Percentiles rank a stretch among this genome's conserved stretches.
Conservation (phyloP, 1,140 invertebrate genomes). For the Ceratoteleas bidentatus region DNA sequence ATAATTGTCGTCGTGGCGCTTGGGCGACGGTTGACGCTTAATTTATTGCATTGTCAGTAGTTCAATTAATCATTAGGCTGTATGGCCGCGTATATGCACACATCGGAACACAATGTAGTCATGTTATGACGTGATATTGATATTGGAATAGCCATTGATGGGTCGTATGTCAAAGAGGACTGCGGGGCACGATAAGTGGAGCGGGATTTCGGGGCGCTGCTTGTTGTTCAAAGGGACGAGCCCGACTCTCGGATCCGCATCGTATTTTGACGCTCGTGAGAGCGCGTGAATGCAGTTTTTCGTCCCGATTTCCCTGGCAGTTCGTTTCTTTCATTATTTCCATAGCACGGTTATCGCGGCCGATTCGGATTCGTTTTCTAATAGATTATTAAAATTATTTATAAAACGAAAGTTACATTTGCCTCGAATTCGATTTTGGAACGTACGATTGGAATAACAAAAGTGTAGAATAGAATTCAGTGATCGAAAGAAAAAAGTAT, state of each 20-base stretch:
- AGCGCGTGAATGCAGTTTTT: conserved; percentile 17
- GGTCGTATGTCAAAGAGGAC: conserved; percentile 53
- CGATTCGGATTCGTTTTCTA: too few species aligned
- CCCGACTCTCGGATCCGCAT: conserved; percentile 36
- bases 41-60: conserved; percentile 50
- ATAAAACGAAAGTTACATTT: too few species aligned
- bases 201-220: conserved; percentile 42
- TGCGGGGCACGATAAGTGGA: conserved; percentile 49
- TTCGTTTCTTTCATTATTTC: too few species aligned
- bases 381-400: too few species aligned
- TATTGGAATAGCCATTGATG: conserved; percentile 55
- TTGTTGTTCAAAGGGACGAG: conserved; percentile 45
- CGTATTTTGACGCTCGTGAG: conserved; percentile 22
- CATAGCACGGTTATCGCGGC: too few species aligned
- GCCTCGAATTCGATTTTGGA: too few species aligned
- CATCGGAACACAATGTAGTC: conserved; percentile 47
- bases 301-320: neutral
- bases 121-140: conserved; percentile 62
- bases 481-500: too few species aligned
- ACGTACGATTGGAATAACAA: too few species aligned
- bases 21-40: conserved; percentile 20
- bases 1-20: conserved; percentile 24
- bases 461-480: too few species aligned
- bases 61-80: conserved; percentile 41
- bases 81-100: conserved; percentile 20